Percentiles rank a stretch among this genome's conserved stretches.
These are phyloP conservation scores for Andrena minutula DNA, from an alignment of 2,888 invertebrate genomes.

Conservation along the genomic window DNA sequence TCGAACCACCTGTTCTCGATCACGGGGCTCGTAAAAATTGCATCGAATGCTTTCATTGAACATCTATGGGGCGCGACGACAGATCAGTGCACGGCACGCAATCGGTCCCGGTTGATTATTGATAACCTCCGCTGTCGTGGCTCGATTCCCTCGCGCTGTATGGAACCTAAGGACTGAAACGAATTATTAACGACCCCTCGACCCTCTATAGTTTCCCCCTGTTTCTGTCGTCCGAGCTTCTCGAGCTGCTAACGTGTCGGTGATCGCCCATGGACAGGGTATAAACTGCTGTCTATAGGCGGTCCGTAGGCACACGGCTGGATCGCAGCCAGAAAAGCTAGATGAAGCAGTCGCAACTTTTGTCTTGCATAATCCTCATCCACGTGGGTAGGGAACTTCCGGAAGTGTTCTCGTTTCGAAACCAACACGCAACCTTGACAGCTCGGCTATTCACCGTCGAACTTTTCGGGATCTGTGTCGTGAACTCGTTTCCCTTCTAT, in stretches of 20 bases:
- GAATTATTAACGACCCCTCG: constrained; percentile 17
- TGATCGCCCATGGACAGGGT: constrained; percentile 51
- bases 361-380: constrained; percentile 5
- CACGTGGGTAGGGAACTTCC: neutral
- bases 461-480: constrained; percentile 4
- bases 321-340: constrained; percentile 34
- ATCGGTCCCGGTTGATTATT: constrained; percentile 11
- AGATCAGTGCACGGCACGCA: constrained; percentile 5
- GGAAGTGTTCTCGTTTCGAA: neutral
- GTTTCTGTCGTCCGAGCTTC: constrained; percentile 15
- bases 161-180: neutral
- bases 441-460: neutral
- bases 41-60: constrained; percentile 42
- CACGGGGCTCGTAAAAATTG: constrained; percentile 48
- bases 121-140: neutral
- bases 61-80: constrained; percentile 35
- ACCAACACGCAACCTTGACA: neutral
- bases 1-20: constrained; percentile 19
- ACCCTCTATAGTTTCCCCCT: neutral
- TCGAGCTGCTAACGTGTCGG: constrained; percentile 7
- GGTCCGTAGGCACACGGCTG: constrained; percentile 22
- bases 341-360: neutral
- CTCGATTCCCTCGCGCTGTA: constrained; percentile 9
- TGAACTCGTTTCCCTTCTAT: neutral
- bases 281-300: constrained; percentile 63